Evolutionary conservation across 2,113 vertebrate species (phyloP).

Genomic region (Tachysurus vachellii): DNA sequence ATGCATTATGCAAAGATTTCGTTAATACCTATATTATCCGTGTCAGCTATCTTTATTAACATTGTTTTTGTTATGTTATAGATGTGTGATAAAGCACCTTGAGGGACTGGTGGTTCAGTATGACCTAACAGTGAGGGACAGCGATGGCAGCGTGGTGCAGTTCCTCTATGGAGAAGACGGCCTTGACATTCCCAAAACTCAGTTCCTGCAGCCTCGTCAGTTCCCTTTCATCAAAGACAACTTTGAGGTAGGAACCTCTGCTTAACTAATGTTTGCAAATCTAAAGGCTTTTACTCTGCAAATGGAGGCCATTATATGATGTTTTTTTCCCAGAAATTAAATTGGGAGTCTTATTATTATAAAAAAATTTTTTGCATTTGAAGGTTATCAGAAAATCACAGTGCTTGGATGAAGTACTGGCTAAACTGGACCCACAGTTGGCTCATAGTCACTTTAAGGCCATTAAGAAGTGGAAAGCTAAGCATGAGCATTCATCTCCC

Average conservation of each 20-base stretch:
- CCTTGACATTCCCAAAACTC: constrained; percentile 92
- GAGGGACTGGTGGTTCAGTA: constrained; percentile 96
- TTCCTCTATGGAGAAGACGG: constrained; percentile 97
- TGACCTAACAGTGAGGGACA: constrained; percentile 92
- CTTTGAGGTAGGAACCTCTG: constrained; percentile 77
- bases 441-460: constrained; percentile 77
- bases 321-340: background rate
- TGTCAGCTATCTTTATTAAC: background rate
- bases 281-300: background rate
- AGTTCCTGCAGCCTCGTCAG: constrained; percentile 86
- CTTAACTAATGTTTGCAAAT: background rate
- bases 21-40: background rate
- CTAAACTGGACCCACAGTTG: constrained; percentile 76
- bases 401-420: constrained; percentile 80
- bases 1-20: background rate
- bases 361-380: background rate
- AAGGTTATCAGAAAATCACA: constrained; percentile 87
- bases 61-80: constrained; percentile 47
- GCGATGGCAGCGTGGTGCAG: constrained; percentile 93
- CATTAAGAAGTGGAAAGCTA: constrained; percentile 84
- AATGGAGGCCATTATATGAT: background rate
- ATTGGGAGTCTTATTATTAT: background rate
- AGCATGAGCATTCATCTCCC: constrained; percentile 63
- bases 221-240: constrained; percentile 93
- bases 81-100: constrained; percentile 91